Evolutionary conservation across 1,140 invertebrate species (phyloP).

Genomic region (Battus philenor): DNA sequence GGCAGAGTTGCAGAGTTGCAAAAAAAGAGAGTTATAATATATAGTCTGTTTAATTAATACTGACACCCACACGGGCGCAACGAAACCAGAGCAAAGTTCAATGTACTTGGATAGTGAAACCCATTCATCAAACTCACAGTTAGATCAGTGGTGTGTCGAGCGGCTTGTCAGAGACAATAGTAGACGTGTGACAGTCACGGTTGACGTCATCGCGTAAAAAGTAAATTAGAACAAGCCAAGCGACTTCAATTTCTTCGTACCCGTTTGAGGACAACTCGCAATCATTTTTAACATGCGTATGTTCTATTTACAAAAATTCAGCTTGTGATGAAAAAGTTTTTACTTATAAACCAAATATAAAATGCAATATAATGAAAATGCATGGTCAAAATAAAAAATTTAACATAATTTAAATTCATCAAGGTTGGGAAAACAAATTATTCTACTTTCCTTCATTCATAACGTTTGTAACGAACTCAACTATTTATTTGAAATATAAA

Average conservation of each 20-base stretch:
- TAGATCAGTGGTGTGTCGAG: conserved; percentile 45
- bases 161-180: conserved; percentile 42
- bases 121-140: conserved; percentile 62
- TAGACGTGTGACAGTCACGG: conserved; percentile 35
- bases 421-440: too few species aligned
- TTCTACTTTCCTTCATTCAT: too few species aligned
- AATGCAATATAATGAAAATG: too few species aligned
- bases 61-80: conserved; percentile 45
- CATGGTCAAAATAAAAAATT: too few species aligned
- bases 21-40: conserved; percentile 13
- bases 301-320: too few species aligned
- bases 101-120: conserved; percentile 58
- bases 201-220: conserved; percentile 47
- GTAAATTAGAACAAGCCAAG: conserved; percentile 27
- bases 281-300: too few species aligned
- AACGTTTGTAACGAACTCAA: too few species aligned
- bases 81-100: conserved; percentile 64
- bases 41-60: conserved; percentile 38
- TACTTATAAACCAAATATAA: too few species aligned
- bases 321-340: too few species aligned
- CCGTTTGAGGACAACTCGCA: conserved; percentile 22
- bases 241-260: conserved; percentile 27
- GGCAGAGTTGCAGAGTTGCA: background rate
- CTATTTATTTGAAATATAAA: too few species aligned
- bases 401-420: too few species aligned